Evolutionary conservation across 1,140 invertebrate species (phyloP), one percentile per base, ranked within the genome.

Genomic region (Brachystomella parvula): DNA sequence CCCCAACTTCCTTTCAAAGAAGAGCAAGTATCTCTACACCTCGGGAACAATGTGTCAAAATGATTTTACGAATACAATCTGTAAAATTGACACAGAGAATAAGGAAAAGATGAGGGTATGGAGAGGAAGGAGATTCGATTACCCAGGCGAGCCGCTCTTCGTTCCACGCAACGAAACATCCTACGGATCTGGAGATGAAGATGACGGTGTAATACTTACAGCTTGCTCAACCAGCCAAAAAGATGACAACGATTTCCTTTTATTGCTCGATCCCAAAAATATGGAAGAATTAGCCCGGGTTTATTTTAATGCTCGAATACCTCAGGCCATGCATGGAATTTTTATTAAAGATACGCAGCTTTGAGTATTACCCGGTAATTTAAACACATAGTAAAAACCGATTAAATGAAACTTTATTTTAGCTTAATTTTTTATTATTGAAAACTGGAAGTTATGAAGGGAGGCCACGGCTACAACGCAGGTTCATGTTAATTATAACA

Each of bases 211-310:
- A 24, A 49, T 76, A 53, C 53, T 76, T 24, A 63, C 70, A 3
- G 63, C 65, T 53, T 15, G 12, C 24, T 53, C 49, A 39, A 39
- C 6, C 35, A 39, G 6, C 19, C 35, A 39, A 39, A 39, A 65
- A 2, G 69, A 69, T 26, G 57, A 71, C 17, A 67, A 74, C 9
- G 74, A 78, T 66, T 80, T 76, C 63, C 62, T 81, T 17, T 33
- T 79, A 3, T 72, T 81, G 31, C 69, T 81, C 44, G 76, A 81
- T 70, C 79, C 77, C 1, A 71, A 74, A 53, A 75, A 69, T 30
- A 72, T 81, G 69, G 75, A 68, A 39, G 79, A 81, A 73, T 59
- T 81, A 0, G 79, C 75, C 2, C 61, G 78, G 62, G 78, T 77
- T 6, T 69, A 72, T 6, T 74, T 79, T 0, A 73, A 73, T 12